A percentile compares a stretch with the other conserved stretches of the same genome.
phyloP scores from a whole-genome alignment of 2,888 invertebrate genomes.

The Hypomecis punctinalis region DNA sequence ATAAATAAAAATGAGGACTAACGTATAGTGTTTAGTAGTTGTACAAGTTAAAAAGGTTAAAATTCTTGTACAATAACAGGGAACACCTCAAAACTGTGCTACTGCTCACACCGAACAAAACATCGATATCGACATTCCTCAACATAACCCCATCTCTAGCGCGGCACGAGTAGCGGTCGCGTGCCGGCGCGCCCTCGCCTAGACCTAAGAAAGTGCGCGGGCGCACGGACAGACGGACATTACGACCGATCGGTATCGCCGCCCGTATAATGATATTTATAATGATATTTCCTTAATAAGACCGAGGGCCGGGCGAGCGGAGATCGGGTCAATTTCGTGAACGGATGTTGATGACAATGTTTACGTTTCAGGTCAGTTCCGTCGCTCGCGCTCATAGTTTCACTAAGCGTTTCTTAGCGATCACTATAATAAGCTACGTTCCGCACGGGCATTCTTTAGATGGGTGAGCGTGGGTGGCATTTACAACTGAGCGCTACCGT shows the following conservation, averaged over 20 bases:
- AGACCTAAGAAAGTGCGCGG: conserved; percentile 66
- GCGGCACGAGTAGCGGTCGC: conserved; percentile 76
- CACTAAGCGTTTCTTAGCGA: too few relatives aligned
- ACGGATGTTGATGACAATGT: conserved; percentile 22
- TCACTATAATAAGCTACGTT: too few relatives aligned
- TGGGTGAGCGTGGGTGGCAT: too few relatives aligned
- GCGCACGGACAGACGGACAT: conserved; percentile 43
- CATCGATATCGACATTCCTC: conserved; percentile 26
- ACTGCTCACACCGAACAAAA: neutral
- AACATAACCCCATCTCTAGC: conserved; percentile 45
- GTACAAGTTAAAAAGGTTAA: too few relatives aligned
- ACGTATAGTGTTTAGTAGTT: too few relatives aligned
- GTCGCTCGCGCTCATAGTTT: too few relatives aligned
- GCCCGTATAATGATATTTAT: conserved; percentile 47
- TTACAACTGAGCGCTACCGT: too few relatives aligned
- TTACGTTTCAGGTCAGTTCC: neutral
- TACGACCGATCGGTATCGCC: conserved; percentile 44
- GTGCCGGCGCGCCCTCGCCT: conserved; percentile 74
- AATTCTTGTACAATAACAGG: too few relatives aligned
- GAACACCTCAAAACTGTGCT: too few relatives aligned
- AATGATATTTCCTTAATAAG: conserved; percentile 49
- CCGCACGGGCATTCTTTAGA: too few relatives aligned
- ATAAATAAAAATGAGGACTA: too few relatives aligned
- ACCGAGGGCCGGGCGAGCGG: neutral
- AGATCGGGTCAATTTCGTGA: neutral